phyloP scores from a whole-genome alignment of 1,140 invertebrate species.

The Bombus difficillimus region DNA sequence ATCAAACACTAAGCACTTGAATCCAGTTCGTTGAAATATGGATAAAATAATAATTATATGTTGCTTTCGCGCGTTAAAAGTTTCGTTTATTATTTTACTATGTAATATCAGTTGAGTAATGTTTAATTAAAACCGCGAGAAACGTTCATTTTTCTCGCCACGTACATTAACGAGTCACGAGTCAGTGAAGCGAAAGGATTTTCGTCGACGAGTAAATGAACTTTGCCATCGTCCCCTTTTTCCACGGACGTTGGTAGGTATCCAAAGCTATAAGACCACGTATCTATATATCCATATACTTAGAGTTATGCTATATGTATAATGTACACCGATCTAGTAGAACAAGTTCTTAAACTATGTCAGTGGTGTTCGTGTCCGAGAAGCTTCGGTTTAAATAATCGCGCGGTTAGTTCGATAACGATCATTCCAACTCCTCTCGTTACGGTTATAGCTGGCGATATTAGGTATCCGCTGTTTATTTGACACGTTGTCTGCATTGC shows the following conservation, averaged over 20 bases:
- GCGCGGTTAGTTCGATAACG: slow-evolving; percentile 31
- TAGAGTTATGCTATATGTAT: not conserved
- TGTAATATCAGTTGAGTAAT: too few relatives aligned
- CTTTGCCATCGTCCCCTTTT: not conserved
- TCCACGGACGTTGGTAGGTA: not conserved
- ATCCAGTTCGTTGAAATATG: too few relatives aligned
- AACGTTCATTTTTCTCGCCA: not conserved
- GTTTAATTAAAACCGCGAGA: too few relatives aligned
- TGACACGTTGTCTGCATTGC: slow-evolving; percentile 29
- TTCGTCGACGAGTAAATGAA: not conserved
- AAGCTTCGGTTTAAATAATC: slow-evolving; percentile 34
- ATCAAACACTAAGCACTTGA: too few relatives aligned
- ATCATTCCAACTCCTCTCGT: slow-evolving; percentile 42
- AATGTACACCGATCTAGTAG: not conserved
- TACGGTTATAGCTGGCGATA: slow-evolving; percentile 44
- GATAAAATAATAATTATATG: too few relatives aligned
- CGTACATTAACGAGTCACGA: too few relatives aligned
- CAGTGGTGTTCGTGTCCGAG: slow-evolving; percentile 1
- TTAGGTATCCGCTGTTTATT: slow-evolving; percentile 47
- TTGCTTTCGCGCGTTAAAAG: too few relatives aligned
- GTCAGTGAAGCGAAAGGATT: too few relatives aligned
- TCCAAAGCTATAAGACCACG: not conserved
- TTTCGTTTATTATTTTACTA: too few relatives aligned
- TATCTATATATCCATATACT: not conserved
- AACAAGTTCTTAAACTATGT: slow-evolving; percentile 39